A percentile compares a stretch with the other conserved stretches of the same genome.
Evolutionary conservation across 2,797 vertebrate species (phyloP).

Genomic region (Poeciliopsis gracilis): DNA sequence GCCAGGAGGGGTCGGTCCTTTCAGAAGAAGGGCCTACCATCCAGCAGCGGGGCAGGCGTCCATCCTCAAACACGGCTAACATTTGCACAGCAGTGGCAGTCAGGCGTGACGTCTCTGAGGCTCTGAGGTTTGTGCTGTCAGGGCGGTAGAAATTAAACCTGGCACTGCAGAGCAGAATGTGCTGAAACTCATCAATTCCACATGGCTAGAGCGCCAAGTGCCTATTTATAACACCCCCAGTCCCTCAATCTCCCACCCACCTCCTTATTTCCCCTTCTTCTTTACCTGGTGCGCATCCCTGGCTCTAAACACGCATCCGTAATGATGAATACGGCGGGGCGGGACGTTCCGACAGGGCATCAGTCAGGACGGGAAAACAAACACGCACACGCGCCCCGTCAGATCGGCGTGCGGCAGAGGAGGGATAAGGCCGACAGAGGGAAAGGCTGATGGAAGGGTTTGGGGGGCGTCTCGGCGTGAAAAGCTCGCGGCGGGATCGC

Average conservation of each 20-base stretch:
- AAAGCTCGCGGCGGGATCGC: constrained; percentile 60
- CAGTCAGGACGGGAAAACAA: constrained; percentile 78
- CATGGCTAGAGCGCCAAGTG: constrained; percentile 81
- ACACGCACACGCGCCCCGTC: constrained; percentile 58
- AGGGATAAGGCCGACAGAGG: constrained; percentile 66
- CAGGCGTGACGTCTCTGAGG: constrained; percentile 76
- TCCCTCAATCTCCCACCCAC: background rate
- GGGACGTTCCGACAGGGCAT: constrained; percentile 76
- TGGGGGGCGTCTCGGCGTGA: constrained; percentile 61
- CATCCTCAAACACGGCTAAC: constrained; percentile 82
- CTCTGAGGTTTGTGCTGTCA: constrained; percentile 79
- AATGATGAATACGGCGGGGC: constrained; percentile 78
- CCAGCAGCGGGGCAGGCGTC: constrained; percentile 51
- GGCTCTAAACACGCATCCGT: constrained; percentile 76
- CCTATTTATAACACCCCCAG: constrained; percentile 77
- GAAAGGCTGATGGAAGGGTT: constrained; percentile 72
- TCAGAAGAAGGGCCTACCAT: constrained; percentile 50
- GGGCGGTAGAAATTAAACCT: constrained; percentile 81
- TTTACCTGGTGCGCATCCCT: constrained; percentile 78
- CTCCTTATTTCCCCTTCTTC: constrained; percentile 28
- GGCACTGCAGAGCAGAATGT: constrained; percentile 79
- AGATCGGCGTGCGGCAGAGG: constrained; percentile 64
- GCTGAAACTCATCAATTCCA: constrained; percentile 84
- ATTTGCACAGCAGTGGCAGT: constrained; percentile 82
- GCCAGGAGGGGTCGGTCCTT: constrained; percentile 40